phyloP scores from a whole-genome alignment of 37 sponge, comb jelly and placozoan genomes.

The Aplysina aerophoba region DNA sequence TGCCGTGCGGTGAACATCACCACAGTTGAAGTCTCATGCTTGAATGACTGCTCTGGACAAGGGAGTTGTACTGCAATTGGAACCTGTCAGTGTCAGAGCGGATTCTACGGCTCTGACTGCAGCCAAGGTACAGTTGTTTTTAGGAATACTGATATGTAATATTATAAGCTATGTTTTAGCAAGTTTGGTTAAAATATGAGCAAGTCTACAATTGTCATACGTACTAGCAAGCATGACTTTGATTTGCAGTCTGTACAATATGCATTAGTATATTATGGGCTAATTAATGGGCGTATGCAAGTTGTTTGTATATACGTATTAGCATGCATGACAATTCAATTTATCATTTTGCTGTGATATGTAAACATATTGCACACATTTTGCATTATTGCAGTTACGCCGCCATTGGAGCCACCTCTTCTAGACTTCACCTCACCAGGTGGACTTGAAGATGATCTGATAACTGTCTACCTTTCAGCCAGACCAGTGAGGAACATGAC shows the following conservation, averaged over 20 bases:
- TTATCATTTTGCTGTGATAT: no score
- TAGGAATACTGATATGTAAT: not conserved
- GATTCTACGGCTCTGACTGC: constrained; percentile 31
- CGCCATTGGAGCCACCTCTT: constrained; percentile 23
- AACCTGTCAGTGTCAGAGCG: not conserved
- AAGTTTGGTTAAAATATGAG: no score
- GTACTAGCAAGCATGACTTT: no score
- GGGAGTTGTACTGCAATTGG: constrained; percentile 13
- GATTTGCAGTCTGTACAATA: no score
- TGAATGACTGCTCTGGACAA: constrained; percentile 7
- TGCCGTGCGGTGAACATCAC: not conserved
- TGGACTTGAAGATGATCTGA: constrained; percentile 6
- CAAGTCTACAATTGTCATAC: no score
- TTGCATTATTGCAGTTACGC: not conserved
- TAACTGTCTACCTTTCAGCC: not conserved
- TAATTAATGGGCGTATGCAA: no score
- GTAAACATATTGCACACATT: not conserved
- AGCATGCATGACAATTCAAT: no score
- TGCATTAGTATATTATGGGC: no score
- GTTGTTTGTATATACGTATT: no score
- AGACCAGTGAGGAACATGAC: not conserved
- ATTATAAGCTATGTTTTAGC: no score
- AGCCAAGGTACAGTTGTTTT: constrained; percentile 36
- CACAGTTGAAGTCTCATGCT: not conserved
- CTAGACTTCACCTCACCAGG: not conserved